Base-by-base conservation (phyloP, 2,888 invertebrate species). In the Leucophenga maculata region DNA sequence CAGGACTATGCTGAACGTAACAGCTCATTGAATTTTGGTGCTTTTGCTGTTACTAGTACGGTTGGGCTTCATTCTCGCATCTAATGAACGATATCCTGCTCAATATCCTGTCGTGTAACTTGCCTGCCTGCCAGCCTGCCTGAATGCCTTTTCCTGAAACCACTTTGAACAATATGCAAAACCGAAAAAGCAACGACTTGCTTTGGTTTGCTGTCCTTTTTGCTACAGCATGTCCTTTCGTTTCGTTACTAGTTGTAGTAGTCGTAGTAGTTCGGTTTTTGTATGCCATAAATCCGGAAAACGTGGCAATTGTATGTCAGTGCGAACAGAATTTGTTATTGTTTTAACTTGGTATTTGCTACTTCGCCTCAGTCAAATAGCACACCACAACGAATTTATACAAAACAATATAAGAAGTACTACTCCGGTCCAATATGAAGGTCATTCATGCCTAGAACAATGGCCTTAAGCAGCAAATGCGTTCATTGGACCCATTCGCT, bases 31-130 rank as follows among this genome's bases (percentile, higher is more conserved):
- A 48, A 72, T 66, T 48, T 31, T 22, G 46, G 50, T 54, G 39
- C 48, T 39, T 65, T 68, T 66, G 44, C 48, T 44, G 68, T 66
- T 67, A 46, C 71, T 70, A 65, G 67, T 70, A 68, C 69, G 62
- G 31, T 9, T 18, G 1, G 31, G 26, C 62, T 64, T 26, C 18
- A 48, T 64, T 18, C 18, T 46, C 18, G 46, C 26, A 39, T 70
- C 76, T 76, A 76, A 76, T 76, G 74, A 76, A 71, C 74, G 74
- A 76, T 76, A 76, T 76, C 76, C 76, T 74, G 72, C 72, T 67
- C 72, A 73, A 71, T 74, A 71, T 69, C 69, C 72, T 76, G 76
- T 69, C 72, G 46, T 48, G 62, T 64, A 64, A 64, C 20, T 46
- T 46, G 62, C 48, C 62, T 22, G 62, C n/a, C 22, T 14, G 22